Conservation (phyloP, 2,888 invertebrate genomes). For the Tricholauxania praeusta region DNA sequence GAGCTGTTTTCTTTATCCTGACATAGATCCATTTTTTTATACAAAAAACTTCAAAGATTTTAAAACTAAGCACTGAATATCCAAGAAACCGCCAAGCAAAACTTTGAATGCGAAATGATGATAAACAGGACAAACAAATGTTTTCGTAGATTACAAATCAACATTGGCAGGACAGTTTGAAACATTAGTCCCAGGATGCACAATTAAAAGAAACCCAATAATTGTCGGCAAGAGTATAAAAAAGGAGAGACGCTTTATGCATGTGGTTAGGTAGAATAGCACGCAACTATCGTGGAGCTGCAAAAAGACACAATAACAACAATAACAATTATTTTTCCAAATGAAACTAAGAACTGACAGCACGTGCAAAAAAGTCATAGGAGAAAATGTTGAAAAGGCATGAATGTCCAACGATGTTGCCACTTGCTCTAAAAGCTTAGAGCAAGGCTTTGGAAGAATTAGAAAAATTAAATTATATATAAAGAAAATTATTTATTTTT, state of each 20-base stretch:
- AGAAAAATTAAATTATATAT: no score
- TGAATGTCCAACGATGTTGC: no score
- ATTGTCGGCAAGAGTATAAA: not conserved
- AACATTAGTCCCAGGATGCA: not conserved
- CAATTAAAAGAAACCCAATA: constrained; percentile 1
- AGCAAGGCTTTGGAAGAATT: no score
- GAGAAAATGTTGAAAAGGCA: no score
- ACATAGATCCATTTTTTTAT: no score
- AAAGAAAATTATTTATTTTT: no score
- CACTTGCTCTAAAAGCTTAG: no score
- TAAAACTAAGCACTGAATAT: not conserved
- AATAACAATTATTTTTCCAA: constrained; percentile 17
- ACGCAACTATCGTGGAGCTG: not conserved
- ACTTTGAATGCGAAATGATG: not conserved
- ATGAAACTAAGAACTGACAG: not conserved
- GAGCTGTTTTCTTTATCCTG: no score
- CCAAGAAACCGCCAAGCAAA: not conserved
- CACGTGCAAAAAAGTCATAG: not conserved
- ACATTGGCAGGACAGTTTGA: not conserved
- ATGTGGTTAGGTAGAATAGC: not conserved
- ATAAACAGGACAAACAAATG: constrained; percentile 4
- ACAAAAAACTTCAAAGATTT: no score
- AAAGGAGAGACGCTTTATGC: not conserved
- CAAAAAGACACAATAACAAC: not conserved
- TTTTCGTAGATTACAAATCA: constrained; percentile 30